Percentiles rank a stretch among this genome's conserved stretches.
Evolutionary conservation across 92 coral and sea anemone species (phyloP).

Genomic region (Nematostella vectensis): DNA sequence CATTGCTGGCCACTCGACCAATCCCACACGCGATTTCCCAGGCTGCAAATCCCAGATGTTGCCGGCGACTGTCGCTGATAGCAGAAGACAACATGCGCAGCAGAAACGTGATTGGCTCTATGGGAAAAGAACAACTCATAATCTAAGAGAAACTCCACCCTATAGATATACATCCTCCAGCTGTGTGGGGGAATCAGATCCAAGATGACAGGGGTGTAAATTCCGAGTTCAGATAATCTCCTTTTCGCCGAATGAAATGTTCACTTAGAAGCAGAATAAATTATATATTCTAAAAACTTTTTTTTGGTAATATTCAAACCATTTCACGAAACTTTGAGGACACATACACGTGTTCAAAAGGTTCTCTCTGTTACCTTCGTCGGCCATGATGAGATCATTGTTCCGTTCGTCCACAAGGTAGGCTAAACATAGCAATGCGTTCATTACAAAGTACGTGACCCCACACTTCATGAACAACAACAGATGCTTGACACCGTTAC

Average conservation of each 20-base stretch:
- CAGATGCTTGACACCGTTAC: conserved; percentile 28
- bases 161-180: no score
- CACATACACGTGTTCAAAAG: no score
- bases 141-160: not conserved
- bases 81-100: conserved; percentile 20
- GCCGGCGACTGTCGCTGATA: conserved; percentile 26
- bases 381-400: conserved; percentile 60
- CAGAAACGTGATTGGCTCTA: conserved; percentile 1
- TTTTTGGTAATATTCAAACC: no score
- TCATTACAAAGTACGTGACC: conserved; percentile 41
- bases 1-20: conserved; percentile 48
- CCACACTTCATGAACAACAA: conserved; percentile 27
- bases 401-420: conserved; percentile 59
- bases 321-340: no score
- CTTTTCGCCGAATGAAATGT: no score
- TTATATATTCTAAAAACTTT: no score
- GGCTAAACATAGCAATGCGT: conserved; percentile 43
- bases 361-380: conserved; percentile 30
- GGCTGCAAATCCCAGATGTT: conserved; percentile 44
- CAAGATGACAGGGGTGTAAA: no score
- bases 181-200: no score
- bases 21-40: conserved; percentile 46
- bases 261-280: no score
- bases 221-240: no score
- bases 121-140: not conserved